phyloP scores from a whole-genome alignment of 2,888 invertebrate genomes.

The Platerodrilus igneus region DNA sequence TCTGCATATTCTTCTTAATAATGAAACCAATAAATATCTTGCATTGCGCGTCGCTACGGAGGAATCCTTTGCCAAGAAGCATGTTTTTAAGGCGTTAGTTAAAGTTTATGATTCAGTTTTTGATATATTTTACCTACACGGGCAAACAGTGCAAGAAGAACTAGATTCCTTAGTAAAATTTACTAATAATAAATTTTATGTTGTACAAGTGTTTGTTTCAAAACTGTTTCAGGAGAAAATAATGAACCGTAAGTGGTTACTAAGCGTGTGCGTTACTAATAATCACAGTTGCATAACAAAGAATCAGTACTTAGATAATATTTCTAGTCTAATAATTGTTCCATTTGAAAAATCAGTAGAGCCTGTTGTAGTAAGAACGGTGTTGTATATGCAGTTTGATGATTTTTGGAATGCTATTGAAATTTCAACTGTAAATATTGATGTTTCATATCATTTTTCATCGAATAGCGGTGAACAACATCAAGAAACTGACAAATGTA shows the following conservation, averaged over 20 bases:
- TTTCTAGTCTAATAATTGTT: conserved; percentile 32
- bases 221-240: conserved; percentile 35
- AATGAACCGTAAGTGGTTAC: conserved; percentile 31
- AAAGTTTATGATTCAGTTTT: conserved; percentile 38
- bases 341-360: conserved; percentile 32
- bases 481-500: neutral
- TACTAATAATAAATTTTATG: conserved; percentile 35
- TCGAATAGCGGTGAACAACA: neutral
- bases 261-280: conserved; percentile 31
- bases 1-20: conserved; percentile 31
- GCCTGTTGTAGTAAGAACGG: conserved; percentile 29
- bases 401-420: conserved; percentile 29
- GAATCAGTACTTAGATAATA: conserved; percentile 25
- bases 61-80: conserved; percentile 24
- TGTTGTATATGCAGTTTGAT: conserved; percentile 29
- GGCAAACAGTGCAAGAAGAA: conserved; percentile 29
- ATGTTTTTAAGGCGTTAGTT: conserved; percentile 35
- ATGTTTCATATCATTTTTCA: conserved; percentile 40
- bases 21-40: conserved; percentile 33
- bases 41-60: conserved; percentile 29
- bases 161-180: conserved; percentile 17
- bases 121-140: conserved; percentile 34
- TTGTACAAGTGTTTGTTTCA: conserved; percentile 38
- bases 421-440: conserved; percentile 31
- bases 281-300: conserved; percentile 18